Conservation (phyloP, 2,113 vertebrate genomes). For the Varanus salvator region DNA sequence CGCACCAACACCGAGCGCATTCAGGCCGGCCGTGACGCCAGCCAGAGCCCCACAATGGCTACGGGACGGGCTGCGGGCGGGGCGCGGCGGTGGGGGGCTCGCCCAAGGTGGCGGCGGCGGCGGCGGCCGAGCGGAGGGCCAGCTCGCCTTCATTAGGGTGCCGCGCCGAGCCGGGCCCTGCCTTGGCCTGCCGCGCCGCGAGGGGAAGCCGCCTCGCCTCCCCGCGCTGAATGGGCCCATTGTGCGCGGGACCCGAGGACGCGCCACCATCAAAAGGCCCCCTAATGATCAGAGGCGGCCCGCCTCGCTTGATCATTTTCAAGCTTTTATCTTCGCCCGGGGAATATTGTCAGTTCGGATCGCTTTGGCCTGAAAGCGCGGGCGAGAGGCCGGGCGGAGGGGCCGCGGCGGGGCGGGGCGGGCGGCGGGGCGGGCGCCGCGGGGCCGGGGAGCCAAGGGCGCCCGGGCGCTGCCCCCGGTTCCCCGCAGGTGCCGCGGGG, state of each 20-base stretch:
- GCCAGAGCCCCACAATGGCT: slow-evolving; percentile 41
- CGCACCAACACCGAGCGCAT: slow-evolving; percentile 91
- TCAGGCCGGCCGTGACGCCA: slow-evolving; percentile 78
- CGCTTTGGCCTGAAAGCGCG: slow-evolving; percentile 73
- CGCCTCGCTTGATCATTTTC: slow-evolving; percentile 90
- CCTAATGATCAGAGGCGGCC: slow-evolving; percentile 83
- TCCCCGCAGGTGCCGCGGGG: background rate
- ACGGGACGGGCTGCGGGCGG: background rate
- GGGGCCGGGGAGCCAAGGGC: too few relatives aligned
- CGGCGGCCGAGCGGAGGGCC: slow-evolving; percentile 58
- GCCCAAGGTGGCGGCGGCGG: slow-evolving; percentile 1
- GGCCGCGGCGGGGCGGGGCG: background rate
- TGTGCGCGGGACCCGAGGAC: slow-evolving; percentile 82
- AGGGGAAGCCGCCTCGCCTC: slow-evolving; percentile 4
- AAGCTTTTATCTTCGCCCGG: slow-evolving; percentile 83
- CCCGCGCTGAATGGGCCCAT: slow-evolving; percentile 82
- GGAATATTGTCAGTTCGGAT: slow-evolving; percentile 85
- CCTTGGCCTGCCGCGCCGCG: background rate
- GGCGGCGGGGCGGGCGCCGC: too few relatives aligned
- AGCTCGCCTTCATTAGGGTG: slow-evolving; percentile 78
- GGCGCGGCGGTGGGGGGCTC: background rate
- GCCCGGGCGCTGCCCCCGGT: background rate
- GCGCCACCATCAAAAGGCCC: slow-evolving; percentile 86
- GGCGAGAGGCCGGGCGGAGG: background rate
- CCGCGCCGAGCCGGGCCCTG: slow-evolving; percentile 29